phyloP scores from a whole-genome alignment of 2,888 invertebrate species.

The Ctena decussata region DNA sequence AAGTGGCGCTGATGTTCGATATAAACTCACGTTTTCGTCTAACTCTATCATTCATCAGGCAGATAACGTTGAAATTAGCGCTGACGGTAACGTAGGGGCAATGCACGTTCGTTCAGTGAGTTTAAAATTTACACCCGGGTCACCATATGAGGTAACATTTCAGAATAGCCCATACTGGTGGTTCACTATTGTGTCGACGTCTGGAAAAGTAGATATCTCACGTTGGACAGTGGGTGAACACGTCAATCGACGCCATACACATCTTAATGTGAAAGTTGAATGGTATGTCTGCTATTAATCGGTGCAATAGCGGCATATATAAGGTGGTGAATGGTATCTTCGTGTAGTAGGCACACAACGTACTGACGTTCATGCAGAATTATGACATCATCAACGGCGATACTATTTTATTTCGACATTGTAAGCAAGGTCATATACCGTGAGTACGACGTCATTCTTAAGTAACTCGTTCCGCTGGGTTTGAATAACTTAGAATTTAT shows the following conservation, averaged over 20 bases:
- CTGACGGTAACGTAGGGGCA: slow-evolving; percentile 64
- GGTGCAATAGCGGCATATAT: too few relatives aligned
- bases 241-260: slow-evolving; percentile 63
- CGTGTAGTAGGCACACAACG: too few relatives aligned
- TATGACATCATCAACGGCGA: too few relatives aligned
- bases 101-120: slow-evolving; percentile 67
- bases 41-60: slow-evolving; percentile 64
- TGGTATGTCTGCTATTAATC: slow-evolving; percentile 57
- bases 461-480: too few relatives aligned
- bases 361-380: too few relatives aligned
- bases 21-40: slow-evolving; percentile 53
- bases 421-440: too few relatives aligned
- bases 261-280: slow-evolving; percentile 56
- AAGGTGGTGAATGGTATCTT: too few relatives aligned
- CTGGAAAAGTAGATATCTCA: slow-evolving; percentile 64
- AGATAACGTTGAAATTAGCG: slow-evolving; percentile 61
- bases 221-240: slow-evolving; percentile 67
- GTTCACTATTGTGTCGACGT: slow-evolving; percentile 63
- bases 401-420: too few relatives aligned
- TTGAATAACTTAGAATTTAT: too few relatives aligned
- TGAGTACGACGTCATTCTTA: too few relatives aligned
- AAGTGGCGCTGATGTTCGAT: slow-evolving; percentile 62
- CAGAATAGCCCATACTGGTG: slow-evolving; percentile 67
- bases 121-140: slow-evolving; percentile 57
- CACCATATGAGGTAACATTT: slow-evolving; percentile 60